These are phyloP conservation scores for Polylopha cassiicola DNA, from an alignment of 2,888 invertebrate species.

Conservation along the genomic window DNA sequence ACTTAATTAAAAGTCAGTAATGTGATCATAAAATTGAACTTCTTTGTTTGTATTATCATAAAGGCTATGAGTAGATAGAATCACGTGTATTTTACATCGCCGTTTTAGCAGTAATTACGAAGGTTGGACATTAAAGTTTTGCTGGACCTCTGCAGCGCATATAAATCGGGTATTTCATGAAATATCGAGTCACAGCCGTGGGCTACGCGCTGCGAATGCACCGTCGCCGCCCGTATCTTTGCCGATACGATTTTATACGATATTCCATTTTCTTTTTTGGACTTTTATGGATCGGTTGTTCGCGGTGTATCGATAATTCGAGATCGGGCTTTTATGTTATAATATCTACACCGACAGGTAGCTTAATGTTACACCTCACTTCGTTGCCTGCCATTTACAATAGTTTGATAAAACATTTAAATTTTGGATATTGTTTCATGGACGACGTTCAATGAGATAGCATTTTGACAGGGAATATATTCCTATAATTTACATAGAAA, in stretches of 20 bases:
- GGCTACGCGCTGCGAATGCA: constrained; percentile 61
- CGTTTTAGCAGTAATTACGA: constrained; percentile 64
- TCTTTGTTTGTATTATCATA: too few species aligned
- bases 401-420: too few species aligned
- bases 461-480: too few species aligned
- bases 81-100: constrained; percentile 40
- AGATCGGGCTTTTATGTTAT: constrained; percentile 58
- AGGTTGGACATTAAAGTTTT: constrained; percentile 65
- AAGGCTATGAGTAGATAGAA: constrained; percentile 21
- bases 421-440: too few species aligned
- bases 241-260: constrained; percentile 72
- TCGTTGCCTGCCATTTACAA: neutral
- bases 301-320: constrained; percentile 70
- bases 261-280: constrained; percentile 68
- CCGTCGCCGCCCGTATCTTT: constrained; percentile 65
- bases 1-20: too few species aligned
- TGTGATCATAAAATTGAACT: too few species aligned
- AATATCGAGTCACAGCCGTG: constrained; percentile 69
- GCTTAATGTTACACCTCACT: constrained; percentile 4
- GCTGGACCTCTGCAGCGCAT: constrained; percentile 60
- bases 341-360: constrained; percentile 42
- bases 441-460: too few species aligned
- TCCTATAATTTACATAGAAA: constrained; percentile 15
- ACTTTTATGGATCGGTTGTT: constrained; percentile 73
- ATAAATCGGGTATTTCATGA: constrained; percentile 74